Percentiles rank a stretch among this genome's conserved stretches.
These are phyloP conservation scores for Penelope pileata DNA, from an alignment of 2,113 vertebrate species.

Conservation along the genomic window DNA sequence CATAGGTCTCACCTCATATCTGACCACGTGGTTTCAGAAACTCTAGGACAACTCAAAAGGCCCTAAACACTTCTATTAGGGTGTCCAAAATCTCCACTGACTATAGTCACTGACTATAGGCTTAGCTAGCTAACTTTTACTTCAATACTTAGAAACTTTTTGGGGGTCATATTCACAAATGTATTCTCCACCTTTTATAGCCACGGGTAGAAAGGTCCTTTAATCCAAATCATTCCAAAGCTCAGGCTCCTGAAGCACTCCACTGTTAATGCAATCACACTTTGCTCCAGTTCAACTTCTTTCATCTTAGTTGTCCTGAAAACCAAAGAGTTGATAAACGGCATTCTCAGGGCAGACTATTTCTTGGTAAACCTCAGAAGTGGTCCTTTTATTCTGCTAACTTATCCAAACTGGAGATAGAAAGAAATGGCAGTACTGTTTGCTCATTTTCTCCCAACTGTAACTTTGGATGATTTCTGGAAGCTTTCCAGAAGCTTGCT, in stretches of 20 bases:
- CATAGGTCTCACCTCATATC: neutral
- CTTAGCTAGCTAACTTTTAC: neutral
- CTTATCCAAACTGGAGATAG: neutral
- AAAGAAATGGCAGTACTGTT: neutral
- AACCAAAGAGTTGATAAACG: neutral
- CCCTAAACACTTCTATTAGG: neutral
- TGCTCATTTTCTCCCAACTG: neutral
- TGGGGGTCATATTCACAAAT: neutral
- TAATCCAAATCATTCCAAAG: neutral
- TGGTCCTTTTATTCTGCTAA: neutral
- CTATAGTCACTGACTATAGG: neutral
- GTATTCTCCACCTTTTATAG: neutral
- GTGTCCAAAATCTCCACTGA: neutral
- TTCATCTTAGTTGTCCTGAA: neutral
- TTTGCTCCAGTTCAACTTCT: neutral
- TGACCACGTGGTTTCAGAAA: neutral
- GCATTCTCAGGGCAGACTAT: neutral
- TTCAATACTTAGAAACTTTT: accelerated
- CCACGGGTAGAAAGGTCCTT: neutral
- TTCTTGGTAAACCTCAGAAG: neutral
- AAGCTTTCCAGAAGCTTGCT: neutral
- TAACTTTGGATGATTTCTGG: neutral
- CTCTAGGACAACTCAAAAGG: neutral
- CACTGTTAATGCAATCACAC: neutral
- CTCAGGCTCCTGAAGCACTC: neutral